Evolutionary conservation across 2,797 vertebrate species (phyloP), one percentile per base, ranked within the genome.

Genomic region (Melanotaenia nigrans): DNA sequence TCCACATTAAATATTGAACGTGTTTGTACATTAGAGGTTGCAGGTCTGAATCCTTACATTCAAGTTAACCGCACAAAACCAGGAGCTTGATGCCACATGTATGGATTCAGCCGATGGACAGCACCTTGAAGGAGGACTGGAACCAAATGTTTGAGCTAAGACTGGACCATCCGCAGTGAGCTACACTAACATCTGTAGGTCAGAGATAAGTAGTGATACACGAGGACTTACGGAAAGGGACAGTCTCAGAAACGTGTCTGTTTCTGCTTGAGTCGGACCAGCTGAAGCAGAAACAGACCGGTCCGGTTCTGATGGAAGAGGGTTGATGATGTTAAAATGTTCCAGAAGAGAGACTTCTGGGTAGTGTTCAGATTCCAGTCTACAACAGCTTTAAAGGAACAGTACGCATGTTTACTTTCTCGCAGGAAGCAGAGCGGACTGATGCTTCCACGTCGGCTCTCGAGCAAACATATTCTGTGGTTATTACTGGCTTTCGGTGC

Each of bases 91-190:
- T 69, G 79, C 73, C 71, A 30, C 63, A 59, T 51, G 86, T 78
- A 11, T 78, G 83, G 88, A 89, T 89, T 91, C 87, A 87, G 90
- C 85, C 83, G 5, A 78, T 58, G 81, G 85, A 92, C 88, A 92
- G 92, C 90, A 92, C 91, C 91, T 81, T 90, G 73, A 66, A 85
- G 83, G 81, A 85, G 89, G 86, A 82, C 78, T 24, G 68, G 68
- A 84, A 83, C 85, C 79, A 60, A 38, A 83, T 25, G 68, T 71
- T 79, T 33, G 62, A 81, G 69, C 80, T 65, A 72, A 78, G 66
- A 73, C 79, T 58, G 73, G 78, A 83, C 77, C 77, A 60, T 61
- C 75, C 67, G 78, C 51, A 16, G 53, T 7, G 71, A 86, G 82
- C 75, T 60, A 70, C 81, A 67, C 59, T 16, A 38, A 78, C 65